Base-by-base conservation (phyloP, 64 coral and sea anemone species). In the Porites australiensis region DNA sequence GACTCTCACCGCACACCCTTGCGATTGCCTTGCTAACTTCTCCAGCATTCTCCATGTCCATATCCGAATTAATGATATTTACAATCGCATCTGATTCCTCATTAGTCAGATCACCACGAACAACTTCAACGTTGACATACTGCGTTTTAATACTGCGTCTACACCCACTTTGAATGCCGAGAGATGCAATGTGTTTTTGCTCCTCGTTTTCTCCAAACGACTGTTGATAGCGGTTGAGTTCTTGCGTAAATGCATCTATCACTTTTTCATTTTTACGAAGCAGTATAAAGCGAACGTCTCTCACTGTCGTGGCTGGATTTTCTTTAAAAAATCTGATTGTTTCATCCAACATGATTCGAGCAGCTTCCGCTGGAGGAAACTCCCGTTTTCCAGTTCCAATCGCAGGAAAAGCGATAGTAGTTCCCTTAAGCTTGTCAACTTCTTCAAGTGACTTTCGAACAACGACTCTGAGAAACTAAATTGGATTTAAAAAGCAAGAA, bases 381-480 rank as follows among this genome's bases (percentile, higher is more conserved):
- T 54, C 78, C 37, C 89, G 72, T 0, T 61, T 90, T 5, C 95
- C 95, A 1, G 95, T 96, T 69, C 95, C 95, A 46, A 96, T 96
- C 14, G 95, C 90, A 18, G 95, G 86, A 12, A 96, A 79, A 0
- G 90, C 86, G 67, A 96, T 80, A 51, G 62, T 86, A 0, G 48
- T 67, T 43, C 89, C 54, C 19, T 14, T 16, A n/a, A 5, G 9
- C 47, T 19, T 54, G 19, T 55, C 50, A 3, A 18, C 58, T 11
- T 27, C n/a, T 54, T 73, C 45, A 19, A 19, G 53, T 13, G 53
- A 18, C 21, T 49, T 79, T n/a, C n/a, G n/a, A n/a, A n/a, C n/a
- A n/a, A n/a, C n/a, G n/a, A n/a, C n/a, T n/a, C n/a, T n/a, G n/a
- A n/a, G n/a, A n/a, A n/a, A n/a, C n/a, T n/a, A n/a, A n/a, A n/a